phyloP scores from a whole-genome alignment of 2,888 invertebrate genomes.

The Caenorhabditis becei region DNA sequence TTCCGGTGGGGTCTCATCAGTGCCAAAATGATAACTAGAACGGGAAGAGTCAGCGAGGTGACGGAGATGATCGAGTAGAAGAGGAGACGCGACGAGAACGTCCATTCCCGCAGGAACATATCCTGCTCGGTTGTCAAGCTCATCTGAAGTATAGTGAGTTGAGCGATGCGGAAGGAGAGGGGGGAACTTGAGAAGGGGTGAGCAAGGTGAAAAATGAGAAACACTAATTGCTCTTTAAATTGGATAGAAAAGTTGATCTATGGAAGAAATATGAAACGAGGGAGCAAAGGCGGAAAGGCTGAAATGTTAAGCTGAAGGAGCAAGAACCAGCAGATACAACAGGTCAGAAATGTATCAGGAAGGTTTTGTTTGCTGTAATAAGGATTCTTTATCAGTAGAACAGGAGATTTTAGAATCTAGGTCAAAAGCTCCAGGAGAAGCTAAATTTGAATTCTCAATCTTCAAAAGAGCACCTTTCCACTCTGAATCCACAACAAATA shows the following conservation, averaged over 20 bases:
- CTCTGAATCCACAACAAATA: too few species aligned
- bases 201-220: conserved; percentile 23
- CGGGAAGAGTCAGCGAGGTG: conserved; percentile 65
- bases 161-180: background rate
- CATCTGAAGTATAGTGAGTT: conserved; percentile 13
- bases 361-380: too few species aligned
- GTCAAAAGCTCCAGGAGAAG: too few species aligned
- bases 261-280: conserved; percentile 26
- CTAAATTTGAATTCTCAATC: too few species aligned
- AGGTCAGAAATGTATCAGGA: too few species aligned
- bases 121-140: conserved; percentile 27
- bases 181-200: background rate
- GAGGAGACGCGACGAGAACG: conserved; percentile 62
- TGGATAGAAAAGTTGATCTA: conserved; percentile 23
- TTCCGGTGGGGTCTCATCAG: conserved; percentile 57
- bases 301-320: too few species aligned
- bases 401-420: too few species aligned
- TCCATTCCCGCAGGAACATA: conserved; percentile 64
- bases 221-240: conserved; percentile 41
- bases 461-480: too few species aligned
- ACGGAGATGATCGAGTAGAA: conserved; percentile 66
- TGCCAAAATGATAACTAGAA: conserved; percentile 52
- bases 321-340: too few species aligned
- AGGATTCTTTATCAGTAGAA: too few species aligned
- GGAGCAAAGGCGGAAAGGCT: too few species aligned